Evolutionary conservation across 2,888 invertebrate species (phyloP).

Genomic region (Plemyria rubiginata): DNA sequence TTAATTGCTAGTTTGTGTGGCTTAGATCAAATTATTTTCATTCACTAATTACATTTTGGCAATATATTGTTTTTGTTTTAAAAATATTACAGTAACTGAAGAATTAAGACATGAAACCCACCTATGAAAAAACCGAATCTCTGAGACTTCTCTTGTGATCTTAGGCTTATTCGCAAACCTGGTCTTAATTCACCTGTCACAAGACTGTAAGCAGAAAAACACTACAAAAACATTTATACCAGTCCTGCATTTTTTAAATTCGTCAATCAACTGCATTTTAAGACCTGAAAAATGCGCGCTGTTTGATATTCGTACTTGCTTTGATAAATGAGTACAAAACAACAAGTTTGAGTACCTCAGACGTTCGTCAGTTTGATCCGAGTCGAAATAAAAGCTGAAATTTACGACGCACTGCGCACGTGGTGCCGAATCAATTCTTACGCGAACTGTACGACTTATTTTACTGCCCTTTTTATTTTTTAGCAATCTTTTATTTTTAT

Average conservation of each 20-base stretch:
- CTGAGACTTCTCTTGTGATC: too few species aligned
- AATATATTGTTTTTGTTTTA: too few species aligned
- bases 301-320: constrained; percentile 15
- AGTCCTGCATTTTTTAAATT: not conserved
- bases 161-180: too few species aligned
- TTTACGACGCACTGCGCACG: constrained; percentile 39
- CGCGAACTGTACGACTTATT: constrained; percentile 17
- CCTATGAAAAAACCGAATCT: too few species aligned
- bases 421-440: constrained; percentile 32
- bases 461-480: constrained; percentile 27
- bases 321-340: constrained; percentile 38
- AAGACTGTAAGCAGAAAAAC: not conserved
- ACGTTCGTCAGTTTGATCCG: constrained; percentile 38
- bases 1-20: too few species aligned
- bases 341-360: constrained; percentile 31
- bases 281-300: constrained; percentile 7
- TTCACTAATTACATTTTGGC: too few species aligned
- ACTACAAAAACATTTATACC: not conserved
- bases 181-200: too few species aligned
- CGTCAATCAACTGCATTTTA: constrained; percentile 13
- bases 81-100: too few species aligned
- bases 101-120: too few species aligned
- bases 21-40: too few species aligned
- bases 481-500: constrained; percentile 30
- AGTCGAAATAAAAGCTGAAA: constrained; percentile 36